Conservation (phyloP, 1,140 invertebrate genomes). For the Penaeus vannamei region DNA sequence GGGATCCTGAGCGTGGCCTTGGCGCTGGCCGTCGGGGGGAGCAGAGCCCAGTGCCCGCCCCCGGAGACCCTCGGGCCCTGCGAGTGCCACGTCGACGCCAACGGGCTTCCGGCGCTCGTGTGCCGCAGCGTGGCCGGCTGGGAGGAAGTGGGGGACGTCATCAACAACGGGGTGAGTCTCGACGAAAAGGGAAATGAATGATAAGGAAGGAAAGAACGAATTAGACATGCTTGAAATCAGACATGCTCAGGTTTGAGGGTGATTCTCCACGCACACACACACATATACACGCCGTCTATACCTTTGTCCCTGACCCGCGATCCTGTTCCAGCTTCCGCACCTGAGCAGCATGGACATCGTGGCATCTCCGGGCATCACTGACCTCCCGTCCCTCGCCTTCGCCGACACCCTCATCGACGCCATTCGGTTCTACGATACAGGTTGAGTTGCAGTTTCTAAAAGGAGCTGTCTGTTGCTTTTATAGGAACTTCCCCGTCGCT, state of each 20-base stretch:
- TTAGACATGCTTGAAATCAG: no score
- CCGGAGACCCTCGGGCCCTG: slow-evolving; percentile 19
- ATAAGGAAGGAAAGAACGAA: no score
- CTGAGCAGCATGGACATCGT: slow-evolving; percentile 41
- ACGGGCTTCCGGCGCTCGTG: neutral
- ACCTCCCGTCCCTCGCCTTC: slow-evolving; percentile 28
- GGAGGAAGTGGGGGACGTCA: slow-evolving; percentile 26
- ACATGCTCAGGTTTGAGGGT: no score
- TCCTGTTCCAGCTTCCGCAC: neutral
- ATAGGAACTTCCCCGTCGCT: no score
- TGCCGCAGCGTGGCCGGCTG: slow-evolving; percentile 27
- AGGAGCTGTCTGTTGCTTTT: no score
- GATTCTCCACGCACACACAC: no score
- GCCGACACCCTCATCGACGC: slow-evolving; percentile 14
- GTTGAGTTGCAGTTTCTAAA: neutral
- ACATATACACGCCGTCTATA: no score
- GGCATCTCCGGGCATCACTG: slow-evolving; percentile 14
- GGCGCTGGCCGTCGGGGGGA: neutral
- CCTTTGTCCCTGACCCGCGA: no score
- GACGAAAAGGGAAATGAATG: neutral
- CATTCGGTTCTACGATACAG: slow-evolving; percentile 38
- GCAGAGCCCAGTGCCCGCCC: slow-evolving; percentile 7
- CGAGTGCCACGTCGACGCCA: neutral
- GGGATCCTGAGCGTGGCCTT: no score
- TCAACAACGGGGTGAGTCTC: slow-evolving; percentile 7